Evolutionary conservation across 2,113 vertebrate genomes (phyloP), one percentile per base, ranked within the genome.

Genomic region (Rhabdomys dilectus): DNA sequence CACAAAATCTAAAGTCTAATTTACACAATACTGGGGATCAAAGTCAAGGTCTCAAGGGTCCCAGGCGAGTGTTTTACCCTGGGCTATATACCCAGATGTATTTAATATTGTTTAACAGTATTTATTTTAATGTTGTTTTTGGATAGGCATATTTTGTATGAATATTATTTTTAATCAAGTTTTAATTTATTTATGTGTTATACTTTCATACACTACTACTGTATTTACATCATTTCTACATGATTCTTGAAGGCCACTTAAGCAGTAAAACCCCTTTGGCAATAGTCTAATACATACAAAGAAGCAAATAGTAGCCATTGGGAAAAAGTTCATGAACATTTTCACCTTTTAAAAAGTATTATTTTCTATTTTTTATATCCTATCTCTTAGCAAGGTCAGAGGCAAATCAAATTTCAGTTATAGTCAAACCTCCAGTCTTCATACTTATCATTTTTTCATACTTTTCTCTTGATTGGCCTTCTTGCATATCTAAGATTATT

Each of bases 91-190:
- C 12, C 11, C 64, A 51, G 31, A 29, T 62, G 4, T 45, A 42
- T 42, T 62, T 58, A 58, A n/a, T 24, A 24, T 53, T 53, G 21
- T 34, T 62, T 58, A 81, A 58, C 24, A 24, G 34, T 53, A 10
- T 34, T 21, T 86, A 86, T 76, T 93, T 95, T 96, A 91, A 87
- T 93, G 64, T 31, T 91, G 70, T 76, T 24, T 11, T 72, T n/a
- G 21, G 11, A 22, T 56, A 26, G 78, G 34, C 34, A 81, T 58
- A 53, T 8, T 56, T 58, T 82, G 34, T 72, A n/a, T 72, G 6
- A 53, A 53, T 80, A 34, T 53, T 39, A 39, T 42, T 39, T n/a
- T 16, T 58, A 24, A 42, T 42, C 56, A 26, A 21, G 3, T 39
- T 82, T 60, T n/a, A 58, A 58, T 60, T 60, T 60, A 84, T 60